Evolutionary conservation across 2,113 vertebrate genomes (phyloP), one percentile per base, ranked within the genome.

Genomic region (Fulica atra): DNA sequence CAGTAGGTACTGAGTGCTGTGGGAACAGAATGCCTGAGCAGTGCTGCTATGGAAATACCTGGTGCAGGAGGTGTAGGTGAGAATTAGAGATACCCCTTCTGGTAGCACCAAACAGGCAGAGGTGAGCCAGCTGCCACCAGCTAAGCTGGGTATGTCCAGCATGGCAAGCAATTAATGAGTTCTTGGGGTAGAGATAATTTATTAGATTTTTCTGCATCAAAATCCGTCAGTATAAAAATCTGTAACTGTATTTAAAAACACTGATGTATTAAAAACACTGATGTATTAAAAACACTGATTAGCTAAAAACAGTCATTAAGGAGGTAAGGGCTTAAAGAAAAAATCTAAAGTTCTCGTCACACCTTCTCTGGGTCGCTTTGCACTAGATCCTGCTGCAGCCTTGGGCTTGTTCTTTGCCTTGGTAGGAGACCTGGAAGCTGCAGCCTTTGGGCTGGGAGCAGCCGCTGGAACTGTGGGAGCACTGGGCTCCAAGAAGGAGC

Each of bases 321-420:
- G 96, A 81, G 96, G 71, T 65, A 96, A 91, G 53, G 80, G 98
- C 91, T 98, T 99, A 69, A 99, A 99, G 97, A 99, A 99, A 40
- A 97, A 98, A 93, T 99, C 98, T 89, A 99, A 76, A 19, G 99
- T 99, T 48, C 96, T 95, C 9, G 60, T 83, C n/a, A 91, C 96
- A n/a, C 97, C 97, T 61, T 95, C 97, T 72, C 97, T 97, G 11
- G 92, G 84, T 61, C 98, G 98, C 90, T 99, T 99, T 7, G 97
- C 95, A 31, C 70, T 97, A 12, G 98, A 97, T 63, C 97, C 97
- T 16, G 95, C 61, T 64, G 95, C 97, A 20, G 91, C 92, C 95
- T 95, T 98, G 74, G 94, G 48, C 95, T 98, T 98, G 68, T 94
- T 98, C 91, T 99, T 99, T 23, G 97, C 91, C n/a, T 94, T 91